Evolutionary conservation across 2,797 vertebrate genomes (phyloP), one percentile per base, ranked within the genome.

Genomic region (Agapornis canus): DNA sequence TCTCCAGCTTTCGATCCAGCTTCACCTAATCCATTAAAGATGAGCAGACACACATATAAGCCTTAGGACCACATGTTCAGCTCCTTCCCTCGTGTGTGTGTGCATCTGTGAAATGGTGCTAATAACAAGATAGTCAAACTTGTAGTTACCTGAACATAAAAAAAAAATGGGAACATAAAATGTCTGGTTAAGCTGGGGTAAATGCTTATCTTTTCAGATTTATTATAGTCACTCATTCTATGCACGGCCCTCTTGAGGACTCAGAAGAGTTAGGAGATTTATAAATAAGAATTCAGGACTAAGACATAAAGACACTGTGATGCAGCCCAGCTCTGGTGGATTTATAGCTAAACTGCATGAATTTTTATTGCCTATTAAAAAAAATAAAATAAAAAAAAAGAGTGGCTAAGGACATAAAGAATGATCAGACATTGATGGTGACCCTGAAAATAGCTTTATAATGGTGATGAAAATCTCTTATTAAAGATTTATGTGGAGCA

Each of bases 391-490:
- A 57, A 57, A 57, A 23, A 32, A 32, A 57, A 57, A 57, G n/a
- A 64, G 73, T 27, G 18, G 57, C 54, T 78, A 29, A 66, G 57
- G 76, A 31, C 16, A 14, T 19, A 43, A 32, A 69, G 64, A 94
- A 83, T 78, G n/a, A 89, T 86, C 79, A 59, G 21, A 89, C 77
- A 84, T 66, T 79, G 69, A 86, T 69, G 52, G 60, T 63, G 85
- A 89, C 56, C 43, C 52, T 81, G 64, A 47, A 93, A 95, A 95
- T 86, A n/a, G 8, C 51, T 85, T 88, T 79, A 40, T 92, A 91
- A 92, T 82, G 61, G 83, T 57, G 71, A 86, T 56, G 83, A 82
- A 94, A 94, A 90, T 91, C 85, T 79, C 71, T 84, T 75, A 75
- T 56, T 92, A 83, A 89, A 95, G 86, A 92, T 96, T 75, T 86